A percentile compares a stretch with the other conserved stretches of the same genome.
Evolutionary conservation across 2,113 vertebrate genomes (phyloP).

Genomic region (Suncus etruscus): DNA sequence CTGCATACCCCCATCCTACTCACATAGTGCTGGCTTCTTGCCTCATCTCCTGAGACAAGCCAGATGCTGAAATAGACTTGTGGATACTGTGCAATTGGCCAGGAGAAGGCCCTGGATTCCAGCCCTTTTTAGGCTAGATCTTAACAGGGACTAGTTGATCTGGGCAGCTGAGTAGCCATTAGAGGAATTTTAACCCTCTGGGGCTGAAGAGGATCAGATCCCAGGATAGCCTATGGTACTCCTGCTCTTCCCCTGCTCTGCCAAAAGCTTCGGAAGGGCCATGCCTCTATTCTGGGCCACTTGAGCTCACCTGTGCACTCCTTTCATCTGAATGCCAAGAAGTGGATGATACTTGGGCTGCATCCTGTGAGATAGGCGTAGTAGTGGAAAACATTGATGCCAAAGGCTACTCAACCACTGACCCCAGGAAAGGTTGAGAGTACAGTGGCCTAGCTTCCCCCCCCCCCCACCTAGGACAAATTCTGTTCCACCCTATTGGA

Average conservation of each 20-base stretch:
- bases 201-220: not conserved
- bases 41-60: slow-evolving; percentile 37
- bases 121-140: slow-evolving; percentile 80
- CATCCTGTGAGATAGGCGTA: not conserved
- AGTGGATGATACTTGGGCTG: not conserved
- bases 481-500: not conserved
- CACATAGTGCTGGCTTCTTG: not conserved
- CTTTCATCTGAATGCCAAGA: not conserved
- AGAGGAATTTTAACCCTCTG: slow-evolving; percentile 68
- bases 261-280: not conserved
- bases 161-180: slow-evolving; percentile 44
- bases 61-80: slow-evolving; percentile 58
- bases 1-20: not conserved
- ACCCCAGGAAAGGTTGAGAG: not conserved
- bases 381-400: not conserved
- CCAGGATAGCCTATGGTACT: not conserved
- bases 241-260: not conserved
- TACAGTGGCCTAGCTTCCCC: not conserved
- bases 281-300: not conserved
- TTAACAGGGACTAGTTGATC: not conserved
- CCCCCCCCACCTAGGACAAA: not conserved
- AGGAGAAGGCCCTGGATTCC: slow-evolving; percentile 65
- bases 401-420: not conserved
- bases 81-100: slow-evolving; percentile 32
- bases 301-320: not conserved